Evolutionary conservation across 2,888 invertebrate genomes (phyloP), one percentile per base, ranked within the genome.

Genomic region (Rhopalosiphum nymphaeae): DNA sequence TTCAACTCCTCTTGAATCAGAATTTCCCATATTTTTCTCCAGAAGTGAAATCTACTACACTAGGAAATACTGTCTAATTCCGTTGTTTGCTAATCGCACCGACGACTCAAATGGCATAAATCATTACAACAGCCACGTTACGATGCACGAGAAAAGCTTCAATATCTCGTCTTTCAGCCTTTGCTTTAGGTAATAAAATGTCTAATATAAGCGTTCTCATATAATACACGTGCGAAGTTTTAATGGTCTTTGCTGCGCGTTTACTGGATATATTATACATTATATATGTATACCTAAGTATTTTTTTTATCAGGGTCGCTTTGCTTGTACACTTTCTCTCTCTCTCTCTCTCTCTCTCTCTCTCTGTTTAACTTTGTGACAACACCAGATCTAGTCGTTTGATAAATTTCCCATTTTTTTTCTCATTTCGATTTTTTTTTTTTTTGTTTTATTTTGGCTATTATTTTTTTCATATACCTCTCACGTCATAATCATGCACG

Each of bases 401-500:
- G 93, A 94, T 94, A 94, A 94, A 94, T 94, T 91, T 94, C 57
- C 44, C 85, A 86, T 86, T 89, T 78, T 67, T 67, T 49, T 57
- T 49, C 67, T 61, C 85, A 25, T 78, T 89, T 93, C 4, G 36
- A n/a, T 87, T 36, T 91, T 86, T 56, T 26, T 13, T 56, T 61
- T 56, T 92, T 93, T 89, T 90, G 57, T 90, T 91, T 93, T 89
- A 78, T 84, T 93, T 94, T 25, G 90, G 49, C 53, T 67, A 42
- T 88, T 67, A 78, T 91, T 78, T 89, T 89, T 46, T 57, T 57
- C 21, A 26, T 53, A 29, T 88, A 91, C 86, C 85, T 93, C 90
- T 85, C 93, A 94, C 90, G 93, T 94, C 93, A 90, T 94, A 94
- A 90, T 86, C 93, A 46, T 67, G 93, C 93, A 94, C 93, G 93